Evolutionary conservation across 1,140 invertebrate species (phyloP).

Genomic region (Drosophila arizonae): DNA sequence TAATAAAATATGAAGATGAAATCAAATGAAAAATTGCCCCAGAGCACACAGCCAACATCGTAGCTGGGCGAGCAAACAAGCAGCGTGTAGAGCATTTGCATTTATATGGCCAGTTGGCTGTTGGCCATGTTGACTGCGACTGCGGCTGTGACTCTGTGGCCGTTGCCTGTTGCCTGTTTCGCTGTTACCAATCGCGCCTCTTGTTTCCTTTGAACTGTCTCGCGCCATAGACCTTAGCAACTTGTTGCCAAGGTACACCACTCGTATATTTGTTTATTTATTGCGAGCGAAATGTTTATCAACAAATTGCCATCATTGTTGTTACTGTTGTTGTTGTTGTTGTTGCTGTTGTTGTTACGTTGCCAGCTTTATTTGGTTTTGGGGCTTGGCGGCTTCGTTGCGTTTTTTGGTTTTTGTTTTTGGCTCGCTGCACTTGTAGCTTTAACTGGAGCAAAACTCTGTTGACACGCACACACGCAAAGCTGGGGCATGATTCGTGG

Average conservation of each 20-base stretch:
- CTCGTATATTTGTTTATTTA: conserved; percentile 79
- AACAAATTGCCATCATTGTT: conserved; percentile 82
- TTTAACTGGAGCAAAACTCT: conserved; percentile 41
- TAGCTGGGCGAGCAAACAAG: conserved; percentile 60
- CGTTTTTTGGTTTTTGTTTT: not conserved
- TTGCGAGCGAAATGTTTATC: conserved; percentile 82
- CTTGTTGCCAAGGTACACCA: conserved; percentile 56
- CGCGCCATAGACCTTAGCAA: conserved; percentile 54
- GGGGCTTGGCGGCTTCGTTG: conserved; percentile 3
- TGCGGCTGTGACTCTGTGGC: not conserved
- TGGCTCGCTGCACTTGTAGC: conserved; percentile 33
- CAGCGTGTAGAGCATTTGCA: conserved; percentile 69
- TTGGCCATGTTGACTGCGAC: not conserved
- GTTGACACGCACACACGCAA: conserved; percentile 39
- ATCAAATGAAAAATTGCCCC: conserved; percentile 82
- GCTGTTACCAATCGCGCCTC: conserved; percentile 27
- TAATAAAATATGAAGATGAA: conserved; percentile 82
- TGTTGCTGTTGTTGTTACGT: conserved; percentile 37
- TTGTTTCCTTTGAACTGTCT: conserved; percentile 24
- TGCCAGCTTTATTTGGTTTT: conserved; percentile 23
- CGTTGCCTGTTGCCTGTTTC: not conserved
- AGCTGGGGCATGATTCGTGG: conserved; percentile 13
- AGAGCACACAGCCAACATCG: conserved; percentile 64
- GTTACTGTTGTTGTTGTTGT: conserved; percentile 33
- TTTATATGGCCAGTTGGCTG: conserved; percentile 67